Evolutionary conservation across 2,113 vertebrate genomes (phyloP), one percentile per base, ranked within the genome.

Genomic region (Seriola aureovittata): DNA sequence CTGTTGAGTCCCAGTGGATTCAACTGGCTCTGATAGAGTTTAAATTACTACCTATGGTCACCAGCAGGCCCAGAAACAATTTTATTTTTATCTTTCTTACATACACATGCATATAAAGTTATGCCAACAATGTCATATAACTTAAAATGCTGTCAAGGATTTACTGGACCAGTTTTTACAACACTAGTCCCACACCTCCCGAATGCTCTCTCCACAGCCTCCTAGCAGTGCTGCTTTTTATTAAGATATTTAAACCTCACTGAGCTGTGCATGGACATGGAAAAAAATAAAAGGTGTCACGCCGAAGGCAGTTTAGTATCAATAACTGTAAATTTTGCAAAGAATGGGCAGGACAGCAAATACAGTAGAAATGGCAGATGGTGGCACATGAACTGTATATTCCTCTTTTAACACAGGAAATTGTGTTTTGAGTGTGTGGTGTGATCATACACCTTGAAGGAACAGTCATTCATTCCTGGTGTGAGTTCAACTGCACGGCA

Each of bases 11-110:
- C 54, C 44, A 29, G 70, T 50, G 48, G 62, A 86, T 50, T 75
- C 46, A 54, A 71, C 40, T n/a, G 17, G 21, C 42, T 64, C 63
- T 71, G 29, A 3, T n/a, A 32, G 40, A 32, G 23, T 70, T 60
- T 77, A 68, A 78, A 84, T 78, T 57, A 72, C 70, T 79, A 66
- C 60, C 67, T 59, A 2, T 59, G 50, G 34, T 60, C 59, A 36
- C 16, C 16, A 36, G 50, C 40, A 42, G 11, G 36, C 19, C 46
- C 19, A 16, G 25, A 66, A 57, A 59, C 60, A 67, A 16, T 46
- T 80, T 71, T 64, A 62, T 63, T 63, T 46, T 59, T 46, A 34
- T 55, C 36, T 57, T 21, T 8, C 25, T 40, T 48, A 12, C 14
- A 3, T 69, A 71, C 64, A 46, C 40, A 50, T 25, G 32, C 8